Evolutionary conservation across 1,140 invertebrate species (phyloP), one percentile per base, ranked within the genome.

Genomic region (Zaprionus ornatus): DNA sequence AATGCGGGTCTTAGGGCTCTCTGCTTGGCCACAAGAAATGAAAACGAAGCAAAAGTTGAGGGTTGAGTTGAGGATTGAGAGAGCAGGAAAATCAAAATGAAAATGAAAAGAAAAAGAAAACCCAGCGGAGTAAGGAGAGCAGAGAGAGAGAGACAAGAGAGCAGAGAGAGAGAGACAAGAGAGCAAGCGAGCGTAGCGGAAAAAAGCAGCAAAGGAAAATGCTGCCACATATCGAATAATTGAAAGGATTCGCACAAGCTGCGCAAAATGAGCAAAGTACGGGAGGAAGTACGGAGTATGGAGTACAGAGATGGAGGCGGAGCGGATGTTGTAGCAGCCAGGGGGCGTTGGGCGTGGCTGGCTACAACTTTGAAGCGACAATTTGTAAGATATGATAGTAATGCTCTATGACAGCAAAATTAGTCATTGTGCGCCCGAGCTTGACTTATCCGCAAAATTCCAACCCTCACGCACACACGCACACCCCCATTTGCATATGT

Each of bases 341-440:
- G 5, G 12, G 21, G 7, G 45, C 10, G 23, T n/a, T 12, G 15
- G 27, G 66, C 42, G 17, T 21, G 17, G 13, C 27, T 13, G 4
- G 56, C 25, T 37, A 45, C 10, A 70, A 75, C 52, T 76, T 76
- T 62, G 21, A 65, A 62, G 77, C 74, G 77, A 78, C 84, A 87
- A 87, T 87, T 88, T 88, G 84, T 84, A 57, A 84, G 83, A 88
- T 88, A 87, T 87, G 84, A 87, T 84, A 84, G 80, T 88, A 88
- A 87, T 84, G 80, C 68, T 62, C 73, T 63, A 60, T 79, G 70
- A 68, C 61, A 79, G 82, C 67, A 85, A 80, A 87, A 87, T 87
- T 87, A 87, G 83, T 87, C 77, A 87, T 80, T 87, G 80, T 88
- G 42, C 54, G n/a, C 13, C 32, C 52, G 37, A 48, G 25, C 67